Percentiles rank a stretch among this genome's conserved stretches.
phyloP scores from a whole-genome alignment of 2,797 vertebrate genomes.

The Lagodon rhomboides region DNA sequence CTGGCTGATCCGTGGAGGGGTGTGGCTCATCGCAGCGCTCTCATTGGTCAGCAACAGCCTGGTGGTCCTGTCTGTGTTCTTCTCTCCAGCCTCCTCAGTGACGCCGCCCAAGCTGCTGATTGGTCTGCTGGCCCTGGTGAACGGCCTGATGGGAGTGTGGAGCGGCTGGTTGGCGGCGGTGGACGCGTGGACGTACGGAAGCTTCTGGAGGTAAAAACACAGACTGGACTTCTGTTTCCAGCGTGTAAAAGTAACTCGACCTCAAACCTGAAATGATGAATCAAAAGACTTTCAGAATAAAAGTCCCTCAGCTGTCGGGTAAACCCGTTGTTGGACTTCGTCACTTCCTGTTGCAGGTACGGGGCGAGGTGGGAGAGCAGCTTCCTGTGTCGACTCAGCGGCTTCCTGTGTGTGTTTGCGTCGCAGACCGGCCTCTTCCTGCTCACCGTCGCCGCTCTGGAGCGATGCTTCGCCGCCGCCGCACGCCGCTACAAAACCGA shows the following conservation, averaged over 20 bases:
- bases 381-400: constrained; percentile 88
- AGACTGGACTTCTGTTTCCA: too few relatives aligned
- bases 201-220: constrained; percentile 83
- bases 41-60: constrained; percentile 90
- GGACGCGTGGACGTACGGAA: constrained; percentile 92
- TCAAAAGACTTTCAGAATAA: background rate
- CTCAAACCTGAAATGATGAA: too few relatives aligned
- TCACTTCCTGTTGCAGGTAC: constrained; percentile 69
- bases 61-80: constrained; percentile 89
- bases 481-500: constrained; percentile 69
- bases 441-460: constrained; percentile 90
- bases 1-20: constrained; percentile 93
- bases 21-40: constrained; percentile 90
- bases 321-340: background rate
- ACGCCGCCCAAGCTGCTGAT: constrained; percentile 90
- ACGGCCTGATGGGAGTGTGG: constrained; percentile 90
- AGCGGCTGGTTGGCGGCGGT: constrained; percentile 88
- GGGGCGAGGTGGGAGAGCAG: constrained; percentile 93
- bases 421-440: constrained; percentile 92
- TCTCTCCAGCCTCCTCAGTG: constrained; percentile 78
- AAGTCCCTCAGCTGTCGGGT: too few relatives aligned
- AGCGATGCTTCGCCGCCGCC: constrained; percentile 86
- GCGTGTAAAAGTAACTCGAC: too few relatives aligned
- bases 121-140: constrained; percentile 89
- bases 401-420: constrained; percentile 91